phyloP scores from a whole-genome alignment of 1,140 invertebrate species.

The Triops cancriformis region DNA sequence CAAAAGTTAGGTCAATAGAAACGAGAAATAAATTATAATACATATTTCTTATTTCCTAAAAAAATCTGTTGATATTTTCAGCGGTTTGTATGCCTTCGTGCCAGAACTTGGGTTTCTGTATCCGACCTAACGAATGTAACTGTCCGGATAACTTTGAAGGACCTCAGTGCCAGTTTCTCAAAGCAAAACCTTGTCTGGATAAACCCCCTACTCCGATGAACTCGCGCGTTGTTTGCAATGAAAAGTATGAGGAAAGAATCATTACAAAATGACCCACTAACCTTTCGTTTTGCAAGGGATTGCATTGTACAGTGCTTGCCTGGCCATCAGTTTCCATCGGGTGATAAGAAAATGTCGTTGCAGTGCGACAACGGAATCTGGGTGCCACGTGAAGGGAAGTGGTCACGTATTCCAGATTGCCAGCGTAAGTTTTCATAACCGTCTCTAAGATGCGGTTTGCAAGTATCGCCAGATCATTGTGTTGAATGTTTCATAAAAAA shows the following conservation, averaged over 20 bases:
- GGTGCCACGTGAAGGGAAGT: slow-evolving; percentile 43
- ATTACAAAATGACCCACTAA: background rate
- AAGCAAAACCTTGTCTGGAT: slow-evolving; percentile 57
- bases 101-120: slow-evolving; percentile 67
- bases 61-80: no score
- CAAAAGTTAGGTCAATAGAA: no score
- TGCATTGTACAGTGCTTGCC: slow-evolving; percentile 54
- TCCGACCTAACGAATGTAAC: slow-evolving; percentile 56
- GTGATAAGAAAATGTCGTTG: slow-evolving; percentile 50
- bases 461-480: background rate
- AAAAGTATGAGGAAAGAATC: slow-evolving; percentile 47
- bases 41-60: no score
- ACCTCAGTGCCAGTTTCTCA: slow-evolving; percentile 58
- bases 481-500: background rate
- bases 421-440: slow-evolving; percentile 23
- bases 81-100: slow-evolving; percentile 63
- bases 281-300: slow-evolving; percentile 36
- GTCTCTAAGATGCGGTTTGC: background rate
- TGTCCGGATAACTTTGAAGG: slow-evolving; percentile 64
- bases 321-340: slow-evolving; percentile 57
- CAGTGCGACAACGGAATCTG: slow-evolving; percentile 55
- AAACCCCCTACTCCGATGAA: slow-evolving; percentile 55
- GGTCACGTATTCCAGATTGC: slow-evolving; percentile 27
- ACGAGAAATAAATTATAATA: no score
- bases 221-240: slow-evolving; percentile 51